phyloP scores from a whole-genome alignment of 2,797 vertebrate species.

The Hyperoplus lanceolatus region DNA sequence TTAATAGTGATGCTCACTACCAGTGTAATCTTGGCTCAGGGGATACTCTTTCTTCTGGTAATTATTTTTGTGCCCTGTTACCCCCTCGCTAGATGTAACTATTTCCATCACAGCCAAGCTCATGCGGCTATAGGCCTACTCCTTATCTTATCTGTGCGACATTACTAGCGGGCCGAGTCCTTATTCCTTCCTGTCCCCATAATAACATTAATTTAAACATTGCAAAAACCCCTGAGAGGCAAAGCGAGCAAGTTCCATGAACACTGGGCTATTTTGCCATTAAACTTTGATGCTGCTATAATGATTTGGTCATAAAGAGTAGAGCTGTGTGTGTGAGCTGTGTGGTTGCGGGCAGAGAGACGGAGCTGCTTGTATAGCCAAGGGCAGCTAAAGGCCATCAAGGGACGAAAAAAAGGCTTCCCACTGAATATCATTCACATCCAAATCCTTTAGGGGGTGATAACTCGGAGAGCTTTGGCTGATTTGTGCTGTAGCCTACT shows the following conservation, averaged over 20 bases:
- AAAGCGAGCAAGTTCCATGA: slow-evolving; percentile 55
- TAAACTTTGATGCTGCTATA: slow-evolving; percentile 79
- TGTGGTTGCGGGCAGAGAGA: slow-evolving; percentile 33
- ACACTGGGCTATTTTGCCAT: slow-evolving; percentile 71
- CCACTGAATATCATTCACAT: slow-evolving; percentile 61
- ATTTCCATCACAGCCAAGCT: slow-evolving; percentile 47
- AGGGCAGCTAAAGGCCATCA: slow-evolving; percentile 64
- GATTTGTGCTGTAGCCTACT: slow-evolving; percentile 20
- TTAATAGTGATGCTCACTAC: slow-evolving; percentile 72
- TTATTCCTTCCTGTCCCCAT: slow-evolving; percentile 44
- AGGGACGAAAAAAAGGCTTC: slow-evolving; percentile 66
- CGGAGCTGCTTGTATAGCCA: slow-evolving; percentile 62
- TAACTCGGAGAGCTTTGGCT: slow-evolving; percentile 35
- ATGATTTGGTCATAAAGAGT: slow-evolving; percentile 78
- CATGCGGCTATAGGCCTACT: slow-evolving; percentile 1
- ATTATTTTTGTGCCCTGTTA: slow-evolving; percentile 72
- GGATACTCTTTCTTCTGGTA: slow-evolving; percentile 59
- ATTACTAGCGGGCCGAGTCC: slow-evolving; percentile 20
- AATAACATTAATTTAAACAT: slow-evolving; percentile 69
- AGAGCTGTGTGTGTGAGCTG: slow-evolving; percentile 19
- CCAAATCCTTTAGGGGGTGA: slow-evolving; percentile 40
- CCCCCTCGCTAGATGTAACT: slow-evolving; percentile 37
- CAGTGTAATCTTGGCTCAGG: slow-evolving; percentile 65
- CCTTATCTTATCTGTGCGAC: slow-evolving; percentile 35
- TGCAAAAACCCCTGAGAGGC: slow-evolving; percentile 51